Conservation (phyloP, 2,888 invertebrate species). For the Thelaira solivaga region DNA sequence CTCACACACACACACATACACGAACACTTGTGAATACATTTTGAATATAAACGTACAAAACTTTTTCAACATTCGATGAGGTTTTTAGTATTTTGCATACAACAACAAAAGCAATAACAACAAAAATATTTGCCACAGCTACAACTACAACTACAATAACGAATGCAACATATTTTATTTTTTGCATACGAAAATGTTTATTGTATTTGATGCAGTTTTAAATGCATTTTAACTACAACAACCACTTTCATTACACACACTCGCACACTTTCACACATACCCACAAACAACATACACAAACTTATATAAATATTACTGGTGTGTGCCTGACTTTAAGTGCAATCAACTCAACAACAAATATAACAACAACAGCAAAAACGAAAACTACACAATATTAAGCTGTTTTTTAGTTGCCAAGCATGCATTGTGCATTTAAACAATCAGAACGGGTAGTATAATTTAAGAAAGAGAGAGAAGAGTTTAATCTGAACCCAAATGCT, state of each 20-base stretch:
- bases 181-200: conserved; percentile 36
- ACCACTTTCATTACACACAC: conserved; percentile 12
- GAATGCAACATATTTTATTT: background rate
- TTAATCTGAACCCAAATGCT: background rate
- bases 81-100: conserved; percentile 57
- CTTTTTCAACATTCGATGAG: conserved; percentile 55
- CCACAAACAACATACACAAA: background rate
- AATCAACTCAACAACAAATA: conserved; percentile 55
- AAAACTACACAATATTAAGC: conserved; percentile 4
- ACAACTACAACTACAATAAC: conserved; percentile 21
- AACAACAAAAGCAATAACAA: conserved; percentile 35
- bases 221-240: conserved; percentile 60
- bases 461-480: background rate
- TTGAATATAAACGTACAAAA: conserved; percentile 7
- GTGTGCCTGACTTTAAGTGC: conserved; percentile 51
- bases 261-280: background rate
- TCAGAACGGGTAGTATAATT: background rate
- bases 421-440: conserved; percentile 16
- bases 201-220: conserved; percentile 55
- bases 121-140: background rate
- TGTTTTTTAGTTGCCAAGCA: conserved; percentile 50
- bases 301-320: background rate
- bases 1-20: background rate
- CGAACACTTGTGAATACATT: background rate
- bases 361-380: conserved; percentile 26